phyloP scores from a whole-genome alignment of 2,113 vertebrate genomes.

The Actenoides hombroni region DNA sequence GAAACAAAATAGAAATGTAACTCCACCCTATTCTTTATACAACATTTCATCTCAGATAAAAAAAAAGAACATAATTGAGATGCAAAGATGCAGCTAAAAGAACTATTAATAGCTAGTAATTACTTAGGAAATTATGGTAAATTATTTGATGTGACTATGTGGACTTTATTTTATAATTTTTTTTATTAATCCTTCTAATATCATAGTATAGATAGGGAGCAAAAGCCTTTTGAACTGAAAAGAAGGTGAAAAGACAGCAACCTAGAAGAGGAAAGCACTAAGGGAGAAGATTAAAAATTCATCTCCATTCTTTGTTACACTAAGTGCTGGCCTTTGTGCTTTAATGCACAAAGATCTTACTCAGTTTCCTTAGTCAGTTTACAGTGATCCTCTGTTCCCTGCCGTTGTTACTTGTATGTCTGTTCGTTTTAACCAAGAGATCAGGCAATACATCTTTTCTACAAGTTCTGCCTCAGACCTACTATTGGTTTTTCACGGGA shows the following conservation, averaged over 20 bases:
- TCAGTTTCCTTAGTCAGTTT: background rate
- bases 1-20: background rate
- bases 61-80: background rate
- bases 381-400: background rate
- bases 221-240: constrained; percentile 1
- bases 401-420: background rate
- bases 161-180: background rate
- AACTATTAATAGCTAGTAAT: background rate
- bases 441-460: background rate
- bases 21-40: background rate
- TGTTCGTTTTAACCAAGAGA: background rate
- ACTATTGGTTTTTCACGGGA: background rate
- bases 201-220: background rate
- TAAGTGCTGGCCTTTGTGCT: background rate
- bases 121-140: background rate
- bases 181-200: background rate
- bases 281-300: background rate
- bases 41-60: background rate
- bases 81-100: background rate
- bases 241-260: background rate
- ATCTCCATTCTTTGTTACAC: background rate
- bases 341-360: background rate
- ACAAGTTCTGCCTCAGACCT: background rate
- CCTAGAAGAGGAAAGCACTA: background rate
- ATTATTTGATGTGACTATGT: background rate